Evolutionary conservation across 2,888 invertebrate genomes (phyloP).

Genomic region (Netelia virgata): DNA sequence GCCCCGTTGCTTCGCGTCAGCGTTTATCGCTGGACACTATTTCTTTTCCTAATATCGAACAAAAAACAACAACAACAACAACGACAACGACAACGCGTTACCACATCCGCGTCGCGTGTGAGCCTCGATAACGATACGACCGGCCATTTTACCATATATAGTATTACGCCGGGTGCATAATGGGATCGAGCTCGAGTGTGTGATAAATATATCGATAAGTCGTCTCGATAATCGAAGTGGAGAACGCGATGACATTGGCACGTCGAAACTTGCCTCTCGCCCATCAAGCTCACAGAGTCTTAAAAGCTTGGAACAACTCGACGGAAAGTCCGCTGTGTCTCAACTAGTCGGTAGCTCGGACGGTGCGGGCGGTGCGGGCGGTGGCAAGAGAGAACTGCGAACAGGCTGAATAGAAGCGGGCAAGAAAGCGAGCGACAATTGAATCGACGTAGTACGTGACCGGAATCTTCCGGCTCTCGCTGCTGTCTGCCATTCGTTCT

Average conservation of each 20-base stretch:
- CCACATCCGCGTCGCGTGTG: too few relatives aligned
- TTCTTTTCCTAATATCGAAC: neutral
- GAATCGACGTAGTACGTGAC: conserved; percentile 81
- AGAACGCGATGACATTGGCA: conserved; percentile 49
- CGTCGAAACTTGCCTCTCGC: conserved; percentile 17
- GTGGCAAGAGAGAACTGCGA: conserved; percentile 34
- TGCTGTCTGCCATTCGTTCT: conserved; percentile 69
- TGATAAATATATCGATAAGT: conserved; percentile 41
- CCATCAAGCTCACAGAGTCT: conserved; percentile 14
- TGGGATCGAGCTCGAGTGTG: neutral
- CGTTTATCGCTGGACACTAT: conserved; percentile 4
- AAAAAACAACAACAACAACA: neutral
- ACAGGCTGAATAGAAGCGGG: conserved; percentile 64
- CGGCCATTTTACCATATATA: neutral
- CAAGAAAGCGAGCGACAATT: conserved; percentile 79
- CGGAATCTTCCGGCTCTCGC: conserved; percentile 75
- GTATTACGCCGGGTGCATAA: neutral
- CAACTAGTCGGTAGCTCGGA: conserved; percentile 27
- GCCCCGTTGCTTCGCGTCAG: conserved; percentile 1
- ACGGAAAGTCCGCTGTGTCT: conserved; percentile 43
- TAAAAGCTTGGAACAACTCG: conserved; percentile 64
- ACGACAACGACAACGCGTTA: too few relatives aligned
- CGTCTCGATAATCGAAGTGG: conserved; percentile 13
- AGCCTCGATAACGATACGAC: too few relatives aligned
- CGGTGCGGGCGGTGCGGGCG: conserved; percentile 13